These are phyloP conservation scores for Setipinna tenuifilis DNA, from an alignment of 2,797 vertebrate species.

Conservation along the genomic window DNA sequence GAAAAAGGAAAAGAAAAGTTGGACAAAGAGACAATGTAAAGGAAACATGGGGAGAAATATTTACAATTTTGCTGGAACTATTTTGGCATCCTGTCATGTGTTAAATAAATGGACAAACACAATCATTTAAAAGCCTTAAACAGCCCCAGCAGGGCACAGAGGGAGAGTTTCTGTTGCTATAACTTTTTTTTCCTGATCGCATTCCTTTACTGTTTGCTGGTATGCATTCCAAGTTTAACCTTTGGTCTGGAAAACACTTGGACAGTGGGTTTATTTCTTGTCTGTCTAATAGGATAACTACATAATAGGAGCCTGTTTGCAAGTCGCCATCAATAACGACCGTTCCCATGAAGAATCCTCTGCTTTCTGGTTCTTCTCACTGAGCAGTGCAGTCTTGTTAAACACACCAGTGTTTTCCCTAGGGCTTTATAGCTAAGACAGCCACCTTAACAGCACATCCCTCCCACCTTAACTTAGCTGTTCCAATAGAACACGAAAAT, in stretches of 20 bases:
- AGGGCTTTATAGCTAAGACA: no score
- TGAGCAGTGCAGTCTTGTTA: constrained; percentile 8
- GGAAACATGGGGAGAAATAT: not conserved
- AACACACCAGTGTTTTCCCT: no score
- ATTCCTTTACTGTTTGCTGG: constrained; percentile 37
- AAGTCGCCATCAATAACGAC: constrained; percentile 38
- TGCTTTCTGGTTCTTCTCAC: constrained; percentile 27
- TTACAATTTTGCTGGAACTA: not conserved
- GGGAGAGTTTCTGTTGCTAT: not conserved
- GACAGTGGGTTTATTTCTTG: constrained; percentile 53
- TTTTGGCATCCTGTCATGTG: not conserved
- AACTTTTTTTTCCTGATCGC: constrained; percentile 31
- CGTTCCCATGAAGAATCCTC: constrained; percentile 45
- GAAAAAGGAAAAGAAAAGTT: no score
- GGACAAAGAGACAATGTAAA: not conserved
- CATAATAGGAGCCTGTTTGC: constrained; percentile 44
- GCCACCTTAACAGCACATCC: no score
- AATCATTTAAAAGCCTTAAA: not conserved
- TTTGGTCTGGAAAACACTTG: constrained; percentile 23
- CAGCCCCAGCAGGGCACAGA: not conserved
- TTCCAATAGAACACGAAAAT: no score
- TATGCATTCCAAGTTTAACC: constrained; percentile 50
- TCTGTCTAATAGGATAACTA: constrained; percentile 44
- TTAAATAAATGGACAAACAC: not conserved
- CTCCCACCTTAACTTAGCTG: no score